These are phyloP conservation scores for Takifugu rubripes DNA, from an alignment of 2,797 vertebrate species.

Conservation along the genomic window DNA sequence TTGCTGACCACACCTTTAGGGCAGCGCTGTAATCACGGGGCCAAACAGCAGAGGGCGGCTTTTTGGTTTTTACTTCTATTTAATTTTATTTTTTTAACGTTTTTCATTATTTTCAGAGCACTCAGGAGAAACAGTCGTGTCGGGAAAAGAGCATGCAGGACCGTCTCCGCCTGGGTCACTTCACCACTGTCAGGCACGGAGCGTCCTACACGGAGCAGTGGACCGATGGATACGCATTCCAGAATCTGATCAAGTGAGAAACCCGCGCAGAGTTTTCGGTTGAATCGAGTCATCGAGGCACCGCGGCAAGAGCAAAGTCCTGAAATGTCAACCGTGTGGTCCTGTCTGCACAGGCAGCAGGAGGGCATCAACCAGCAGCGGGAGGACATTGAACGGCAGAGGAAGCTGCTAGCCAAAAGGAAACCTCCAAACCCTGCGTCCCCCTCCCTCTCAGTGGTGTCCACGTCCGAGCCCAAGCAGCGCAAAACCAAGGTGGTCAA, in stretches of 20 bases:
- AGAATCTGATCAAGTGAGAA: conserved; percentile 98
- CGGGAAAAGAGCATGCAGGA: conserved; percentile 99
- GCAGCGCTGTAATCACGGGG: neutral
- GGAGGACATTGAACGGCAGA: conserved; percentile 97
- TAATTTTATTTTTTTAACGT: too few relatives aligned
- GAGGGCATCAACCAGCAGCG: conserved; percentile 99
- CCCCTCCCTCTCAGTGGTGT: conserved; percentile 83
- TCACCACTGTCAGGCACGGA: conserved; percentile 97
- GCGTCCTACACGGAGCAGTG: conserved; percentile 99
- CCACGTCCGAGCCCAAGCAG: conserved; percentile 94
- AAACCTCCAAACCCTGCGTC: conserved; percentile 93
- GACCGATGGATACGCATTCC: conserved; percentile 99
- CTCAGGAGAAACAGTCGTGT: conserved; percentile 95
- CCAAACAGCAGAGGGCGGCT: too few relatives aligned
- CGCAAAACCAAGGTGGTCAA: conserved; percentile 98
- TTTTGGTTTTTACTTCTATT: too few relatives aligned
- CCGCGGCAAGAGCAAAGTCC: too few relatives aligned
- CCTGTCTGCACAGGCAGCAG: conserved; percentile 82
- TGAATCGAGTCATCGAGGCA: neutral
- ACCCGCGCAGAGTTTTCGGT: neutral
- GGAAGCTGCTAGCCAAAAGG: conserved; percentile 95
- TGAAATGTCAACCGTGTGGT: neutral
- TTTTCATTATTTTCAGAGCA: conserved; percentile 64
- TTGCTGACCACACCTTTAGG: neutral
- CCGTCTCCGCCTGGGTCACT: conserved; percentile 95